Evolutionary conservation across 1,140 invertebrate species (phyloP).

Genomic region (Hycleus cichorii): DNA sequence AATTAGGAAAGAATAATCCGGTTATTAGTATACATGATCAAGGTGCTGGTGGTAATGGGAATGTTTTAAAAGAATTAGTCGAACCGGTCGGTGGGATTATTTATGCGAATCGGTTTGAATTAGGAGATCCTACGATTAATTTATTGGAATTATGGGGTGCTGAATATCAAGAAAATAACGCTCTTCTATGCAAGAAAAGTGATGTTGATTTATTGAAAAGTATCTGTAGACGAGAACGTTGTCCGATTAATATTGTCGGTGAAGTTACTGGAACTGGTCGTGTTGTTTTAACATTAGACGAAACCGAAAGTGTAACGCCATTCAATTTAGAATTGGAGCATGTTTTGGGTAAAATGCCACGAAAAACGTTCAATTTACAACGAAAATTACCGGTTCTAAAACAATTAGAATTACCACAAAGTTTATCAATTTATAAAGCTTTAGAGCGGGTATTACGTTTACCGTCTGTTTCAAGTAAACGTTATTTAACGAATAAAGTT

Average conservation of each 20-base stretch:
- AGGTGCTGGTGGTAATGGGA: constrained; percentile 96
- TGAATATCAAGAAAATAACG: constrained; percentile 97
- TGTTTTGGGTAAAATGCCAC: constrained; percentile 77
- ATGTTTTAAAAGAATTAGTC: constrained; percentile 94
- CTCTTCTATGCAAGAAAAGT: constrained; percentile 65
- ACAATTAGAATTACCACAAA: constrained; percentile 47
- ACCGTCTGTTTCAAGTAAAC: constrained; percentile 88
- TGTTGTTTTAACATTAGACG: constrained; percentile 57
- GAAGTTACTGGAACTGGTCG: constrained; percentile 81
- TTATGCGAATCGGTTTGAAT: constrained; percentile 75
- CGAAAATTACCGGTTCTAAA: constrained; percentile 32
- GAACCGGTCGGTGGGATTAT: constrained; percentile 91
- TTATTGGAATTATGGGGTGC: constrained; percentile 94
- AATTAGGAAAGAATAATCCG: constrained; percentile 74
- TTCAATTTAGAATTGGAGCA: constrained; percentile 84
- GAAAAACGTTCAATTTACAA: constrained; percentile 58
- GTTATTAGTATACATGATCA: constrained; percentile 94
- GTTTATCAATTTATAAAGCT: constrained; percentile 54
- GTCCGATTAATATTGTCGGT: constrained; percentile 89
- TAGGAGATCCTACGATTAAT: constrained; percentile 91
- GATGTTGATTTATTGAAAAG: constrained; percentile 58
- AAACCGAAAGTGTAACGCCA: constrained; percentile 41
- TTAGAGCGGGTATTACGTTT: constrained; percentile 78
- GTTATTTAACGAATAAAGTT: constrained; percentile 92
- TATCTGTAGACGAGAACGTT: constrained; percentile 81